phyloP scores from a whole-genome alignment of 2,888 invertebrate species.

The Belgica antarctica region DNA sequence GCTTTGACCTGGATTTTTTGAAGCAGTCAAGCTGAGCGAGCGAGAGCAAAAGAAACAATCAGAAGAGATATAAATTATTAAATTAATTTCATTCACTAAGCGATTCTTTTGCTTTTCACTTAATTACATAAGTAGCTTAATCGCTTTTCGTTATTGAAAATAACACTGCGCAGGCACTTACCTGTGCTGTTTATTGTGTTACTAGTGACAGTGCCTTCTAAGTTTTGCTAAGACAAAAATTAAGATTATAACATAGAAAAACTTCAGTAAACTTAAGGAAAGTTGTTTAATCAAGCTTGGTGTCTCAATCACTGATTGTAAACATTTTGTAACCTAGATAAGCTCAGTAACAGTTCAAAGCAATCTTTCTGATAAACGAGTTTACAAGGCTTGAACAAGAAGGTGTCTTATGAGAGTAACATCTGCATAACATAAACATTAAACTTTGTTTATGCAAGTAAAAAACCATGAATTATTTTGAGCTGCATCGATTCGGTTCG shows the following conservation, averaged over 20 bases:
- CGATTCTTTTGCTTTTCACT: constrained; percentile 4
- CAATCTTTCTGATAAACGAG: no score
- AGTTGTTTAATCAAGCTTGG: neutral
- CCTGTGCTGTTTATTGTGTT: no score
- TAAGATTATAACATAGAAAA: neutral
- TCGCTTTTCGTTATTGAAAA: constrained; percentile 1
- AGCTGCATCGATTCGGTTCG: no score
- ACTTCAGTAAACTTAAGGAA: neutral
- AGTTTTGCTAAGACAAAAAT: no score
- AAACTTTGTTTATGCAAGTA: no score
- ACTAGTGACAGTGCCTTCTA: no score
- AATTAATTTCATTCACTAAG: constrained; percentile 5
- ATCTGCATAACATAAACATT: no score
- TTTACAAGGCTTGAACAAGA: no score
- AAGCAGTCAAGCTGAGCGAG: neutral
- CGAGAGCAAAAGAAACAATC: neutral
- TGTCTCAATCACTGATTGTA: neutral
- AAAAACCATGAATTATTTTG: no score
- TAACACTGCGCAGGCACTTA: neutral
- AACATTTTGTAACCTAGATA: no score
- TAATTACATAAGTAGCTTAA: neutral
- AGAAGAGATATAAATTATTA: neutral
- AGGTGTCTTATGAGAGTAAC: no score
- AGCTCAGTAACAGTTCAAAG: no score
- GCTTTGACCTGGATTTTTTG: constrained; percentile 32